Percentiles rank a stretch among this genome's conserved stretches.
Conservation (phyloP, 2,888 invertebrate genomes). For the Amblyteles armatorius region DNA sequence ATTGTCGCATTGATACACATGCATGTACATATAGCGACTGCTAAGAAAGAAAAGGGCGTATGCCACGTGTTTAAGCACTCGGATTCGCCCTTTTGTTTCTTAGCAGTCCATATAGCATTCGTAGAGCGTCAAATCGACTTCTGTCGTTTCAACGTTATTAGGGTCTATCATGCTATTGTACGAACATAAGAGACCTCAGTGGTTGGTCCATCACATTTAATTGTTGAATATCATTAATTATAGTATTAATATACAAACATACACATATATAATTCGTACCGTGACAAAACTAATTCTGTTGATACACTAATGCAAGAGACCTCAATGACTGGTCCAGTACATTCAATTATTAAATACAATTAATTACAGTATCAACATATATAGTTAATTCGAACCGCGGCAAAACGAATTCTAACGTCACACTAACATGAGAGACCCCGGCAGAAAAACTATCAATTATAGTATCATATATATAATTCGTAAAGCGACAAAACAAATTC, state of each 20-base stretch:
- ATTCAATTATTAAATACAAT: background rate
- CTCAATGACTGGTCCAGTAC: too few relatives aligned
- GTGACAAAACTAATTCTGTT: too few relatives aligned
- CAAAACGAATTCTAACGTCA: constrained; percentile 21
- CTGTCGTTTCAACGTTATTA: background rate
- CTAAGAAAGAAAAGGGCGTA: background rate
- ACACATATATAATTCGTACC: too few relatives aligned
- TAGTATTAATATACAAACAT: too few relatives aligned
- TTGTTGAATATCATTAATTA: too few relatives aligned
- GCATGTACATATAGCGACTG: background rate
- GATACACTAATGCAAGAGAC: too few relatives aligned
- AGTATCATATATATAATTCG: background rate
- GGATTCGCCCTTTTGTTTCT: background rate
- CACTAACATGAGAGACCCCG: too few relatives aligned
- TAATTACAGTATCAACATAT: background rate
- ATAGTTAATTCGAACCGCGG: too few relatives aligned
- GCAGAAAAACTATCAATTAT: background rate
- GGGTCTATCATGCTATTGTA: background rate
- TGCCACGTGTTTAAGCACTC: background rate
- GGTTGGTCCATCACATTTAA: too few relatives aligned
- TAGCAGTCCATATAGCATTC: background rate
- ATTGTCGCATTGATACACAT: background rate
- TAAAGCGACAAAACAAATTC: too few relatives aligned
- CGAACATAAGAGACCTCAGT: too few relatives aligned
- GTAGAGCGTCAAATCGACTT: background rate